Conservation (phyloP, 2,113 vertebrate genomes). For the Antennarius striatus region DNA sequence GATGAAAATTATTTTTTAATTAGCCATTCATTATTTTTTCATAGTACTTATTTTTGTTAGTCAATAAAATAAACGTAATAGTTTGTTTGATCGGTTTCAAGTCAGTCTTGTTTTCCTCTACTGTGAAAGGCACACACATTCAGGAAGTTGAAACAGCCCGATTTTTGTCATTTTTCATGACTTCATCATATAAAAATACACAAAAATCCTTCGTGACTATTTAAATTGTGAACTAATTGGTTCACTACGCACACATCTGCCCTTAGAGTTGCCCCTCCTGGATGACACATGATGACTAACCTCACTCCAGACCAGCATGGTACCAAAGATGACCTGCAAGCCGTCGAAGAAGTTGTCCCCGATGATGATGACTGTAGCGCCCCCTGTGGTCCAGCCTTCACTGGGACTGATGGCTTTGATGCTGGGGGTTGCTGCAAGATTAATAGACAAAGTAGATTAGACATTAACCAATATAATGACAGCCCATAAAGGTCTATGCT, state of each 20-base stretch:
- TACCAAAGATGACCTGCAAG: slow-evolving; percentile 98
- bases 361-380: slow-evolving; percentile 97
- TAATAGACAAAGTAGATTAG: slow-evolving; percentile 53
- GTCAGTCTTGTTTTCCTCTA: too few species aligned
- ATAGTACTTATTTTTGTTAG: too few species aligned
- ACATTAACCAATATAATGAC: slow-evolving; percentile 47
- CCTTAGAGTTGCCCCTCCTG: too few species aligned
- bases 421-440: slow-evolving; percentile 86
- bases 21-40: neutral
- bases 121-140: too few species aligned
- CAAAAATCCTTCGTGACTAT: neutral
- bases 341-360: slow-evolving; percentile 99
- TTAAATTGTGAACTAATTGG: neutral
- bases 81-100: too few species aligned
- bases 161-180: too few species aligned
- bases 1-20: slow-evolving; percentile 17
- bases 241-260: neutral
- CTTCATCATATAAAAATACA: neutral
- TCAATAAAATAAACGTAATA: too few species aligned
- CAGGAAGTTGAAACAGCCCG: too few species aligned
- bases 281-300: slow-evolving; percentile 74
- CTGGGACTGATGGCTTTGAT: slow-evolving; percentile 99
- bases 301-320: slow-evolving; percentile 99
- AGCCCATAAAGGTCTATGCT: slow-evolving; percentile 46
- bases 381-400: slow-evolving; percentile 98